Evolutionary conservation across 1,140 invertebrate species (phyloP), one percentile per base, ranked within the genome.

Genomic region (Contarinia nasturtii): DNA sequence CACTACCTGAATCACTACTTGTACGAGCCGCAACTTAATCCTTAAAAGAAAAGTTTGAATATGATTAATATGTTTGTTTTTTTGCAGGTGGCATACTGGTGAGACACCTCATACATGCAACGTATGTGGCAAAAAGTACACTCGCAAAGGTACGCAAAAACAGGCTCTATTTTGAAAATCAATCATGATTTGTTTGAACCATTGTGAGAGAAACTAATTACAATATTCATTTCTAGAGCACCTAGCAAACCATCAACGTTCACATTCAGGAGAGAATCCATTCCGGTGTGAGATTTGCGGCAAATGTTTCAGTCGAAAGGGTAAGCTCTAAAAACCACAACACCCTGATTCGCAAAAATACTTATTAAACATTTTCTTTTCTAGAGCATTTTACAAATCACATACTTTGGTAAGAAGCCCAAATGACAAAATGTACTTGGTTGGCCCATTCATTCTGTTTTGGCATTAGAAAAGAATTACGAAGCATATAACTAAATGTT

Each of bases 341-440:
- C n/a, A n/a, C n/a, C n/a, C n/a, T n/a, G n/a, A n/a, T n/a, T n/a
- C n/a, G n/a, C n/a, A n/a, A n/a, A n/a, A n/a, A n/a, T n/a, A n/a
- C n/a, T n/a, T n/a, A n/a, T n/a, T n/a, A n/a, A n/a, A n/a, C n/a
- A n/a, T n/a, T n/a, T n/a, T n/a, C n/a, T n/a, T n/a, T n/a, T n/a
- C n/a, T n/a, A n/a, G n/a, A 84, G 68, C 81, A 84, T 63, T 82
- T 84, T 67, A 83, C 79, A 73, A 84, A 84, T 70, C 82, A 86
- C 69, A 82, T 84, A 64, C 74, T 85, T 72, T 84, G 81, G 27
- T 27, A 27, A 27, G 27, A 5, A 10, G 10, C 27, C 4, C 3
- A 10, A 27, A 27, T 27, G 27, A 27, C 4, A n/a, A 27, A 3
- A 27, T 27, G 27, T 5, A 3, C 27, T 27, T 27, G n/a, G n/a